These are phyloP conservation scores for Phrynocephalus vlangalii DNA, from an alignment of 2,797 vertebrate species.

Conservation along the genomic window DNA sequence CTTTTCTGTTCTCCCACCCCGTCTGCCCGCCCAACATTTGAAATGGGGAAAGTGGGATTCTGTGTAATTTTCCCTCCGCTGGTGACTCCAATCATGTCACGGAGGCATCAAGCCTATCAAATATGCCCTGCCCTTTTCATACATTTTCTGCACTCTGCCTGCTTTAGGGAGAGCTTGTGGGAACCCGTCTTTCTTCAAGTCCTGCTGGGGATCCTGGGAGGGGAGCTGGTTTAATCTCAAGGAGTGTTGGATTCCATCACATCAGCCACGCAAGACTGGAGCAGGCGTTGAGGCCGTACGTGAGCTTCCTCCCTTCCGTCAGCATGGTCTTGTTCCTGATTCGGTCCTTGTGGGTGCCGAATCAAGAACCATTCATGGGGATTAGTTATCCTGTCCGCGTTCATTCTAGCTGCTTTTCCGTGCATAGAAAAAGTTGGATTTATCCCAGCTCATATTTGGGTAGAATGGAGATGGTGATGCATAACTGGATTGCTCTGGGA, in stretches of 20 bases:
- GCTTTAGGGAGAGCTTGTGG: slow-evolving; percentile 6
- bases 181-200: background rate
- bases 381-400: background rate
- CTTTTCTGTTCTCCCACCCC: slow-evolving; percentile 6
- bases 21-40: background rate
- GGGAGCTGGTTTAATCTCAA: background rate
- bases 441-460: background rate
- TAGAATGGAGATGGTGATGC: background rate
- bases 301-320: background rate
- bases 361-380: background rate
- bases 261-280: slow-evolving; percentile 3
- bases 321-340: background rate
- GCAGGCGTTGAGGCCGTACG: background rate
- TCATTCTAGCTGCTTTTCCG: background rate
- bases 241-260: slow-evolving; percentile 20
- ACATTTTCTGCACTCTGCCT: slow-evolving; percentile 11
- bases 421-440: background rate
- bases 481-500: background rate
- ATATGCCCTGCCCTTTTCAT: background rate
- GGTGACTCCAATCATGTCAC: too few relatives aligned
- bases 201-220: background rate
- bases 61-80: fast-evolving
- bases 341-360: background rate
- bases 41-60: background rate
- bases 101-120: background rate